Evolutionary conservation across 2,888 invertebrate genomes (phyloP).

Genomic region (Pardosa pseudoannulata): DNA sequence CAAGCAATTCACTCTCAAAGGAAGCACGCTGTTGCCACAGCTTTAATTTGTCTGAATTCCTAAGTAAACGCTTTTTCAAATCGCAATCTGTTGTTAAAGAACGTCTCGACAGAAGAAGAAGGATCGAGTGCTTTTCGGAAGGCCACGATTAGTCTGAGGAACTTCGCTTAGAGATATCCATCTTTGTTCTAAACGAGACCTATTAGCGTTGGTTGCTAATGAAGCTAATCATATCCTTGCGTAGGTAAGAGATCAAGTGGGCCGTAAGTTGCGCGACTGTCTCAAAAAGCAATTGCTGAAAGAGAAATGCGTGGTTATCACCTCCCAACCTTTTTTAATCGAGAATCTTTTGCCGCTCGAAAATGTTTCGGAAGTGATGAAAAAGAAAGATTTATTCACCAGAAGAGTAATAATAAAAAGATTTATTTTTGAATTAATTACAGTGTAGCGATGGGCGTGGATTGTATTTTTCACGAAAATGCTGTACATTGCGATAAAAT

Average conservation of each 20-base stretch:
- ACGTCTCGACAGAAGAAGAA: not conserved
- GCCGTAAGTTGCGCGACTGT: not conserved
- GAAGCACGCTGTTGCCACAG: too few species aligned
- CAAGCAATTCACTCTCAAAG: too few species aligned
- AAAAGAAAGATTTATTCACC: not conserved
- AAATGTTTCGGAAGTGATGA: not conserved
- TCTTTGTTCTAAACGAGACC: not conserved
- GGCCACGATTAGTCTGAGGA: not conserved
- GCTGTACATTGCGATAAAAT: too few species aligned
- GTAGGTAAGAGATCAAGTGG: not conserved
- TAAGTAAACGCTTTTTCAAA: not conserved
- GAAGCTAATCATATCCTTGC: slow-evolving; percentile 10
- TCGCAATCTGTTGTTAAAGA: not conserved
- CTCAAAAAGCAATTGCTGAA: not conserved
- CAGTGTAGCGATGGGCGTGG: too few species aligned
- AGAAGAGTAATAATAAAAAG: not conserved
- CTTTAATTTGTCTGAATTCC: not conserved
- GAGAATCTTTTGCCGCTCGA: not conserved
- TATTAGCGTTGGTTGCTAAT: slow-evolving; percentile 25
- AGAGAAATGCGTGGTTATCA: not conserved
- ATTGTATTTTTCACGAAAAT: too few species aligned
- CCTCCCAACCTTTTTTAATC: not conserved
- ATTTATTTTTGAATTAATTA: too few species aligned
- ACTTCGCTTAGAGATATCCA: not conserved
- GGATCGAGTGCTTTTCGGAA: not conserved